Percentiles rank a stretch among this genome's conserved stretches.
Conservation (phyloP, 2,797 vertebrate genomes). For the Botia almorhae region DNA sequence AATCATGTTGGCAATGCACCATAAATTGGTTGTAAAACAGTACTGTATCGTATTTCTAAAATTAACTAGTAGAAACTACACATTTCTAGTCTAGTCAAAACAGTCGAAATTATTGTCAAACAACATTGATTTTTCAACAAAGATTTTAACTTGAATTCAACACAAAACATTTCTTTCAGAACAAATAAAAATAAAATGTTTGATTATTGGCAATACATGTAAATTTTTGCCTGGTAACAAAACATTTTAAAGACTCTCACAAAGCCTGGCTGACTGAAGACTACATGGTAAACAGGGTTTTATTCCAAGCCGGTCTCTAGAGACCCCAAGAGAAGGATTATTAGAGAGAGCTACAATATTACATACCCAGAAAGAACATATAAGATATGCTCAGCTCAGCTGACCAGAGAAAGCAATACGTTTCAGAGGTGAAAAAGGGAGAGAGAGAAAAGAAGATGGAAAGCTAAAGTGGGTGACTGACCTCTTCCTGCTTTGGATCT, state of each 20-base stretch:
- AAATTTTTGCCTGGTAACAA: background rate
- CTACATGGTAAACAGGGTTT: constrained; percentile 24
- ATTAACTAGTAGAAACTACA: background rate
- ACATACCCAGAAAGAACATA: constrained; percentile 50
- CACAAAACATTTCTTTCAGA: no score
- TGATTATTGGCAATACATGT: no score
- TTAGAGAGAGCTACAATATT: constrained; percentile 54
- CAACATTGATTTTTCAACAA: no score
- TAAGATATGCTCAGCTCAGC: constrained; percentile 53
- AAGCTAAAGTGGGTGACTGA: constrained; percentile 71
- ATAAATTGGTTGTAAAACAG: background rate
- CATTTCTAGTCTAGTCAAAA: no score
- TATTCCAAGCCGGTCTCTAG: constrained; percentile 14
- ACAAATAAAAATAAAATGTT: no score
- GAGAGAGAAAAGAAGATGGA: constrained; percentile 26
- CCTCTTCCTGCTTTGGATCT: constrained; percentile 93
- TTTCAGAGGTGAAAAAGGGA: constrained; percentile 30
- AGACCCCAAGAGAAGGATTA: constrained; percentile 41
- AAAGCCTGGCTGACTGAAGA: constrained; percentile 9
- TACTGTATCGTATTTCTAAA: background rate
- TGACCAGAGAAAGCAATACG: constrained; percentile 54
- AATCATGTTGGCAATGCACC: background rate
- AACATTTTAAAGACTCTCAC: constrained; percentile 12
- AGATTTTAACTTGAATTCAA: no score
- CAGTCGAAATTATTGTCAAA: no score